phyloP scores from a whole-genome alignment of 2,888 invertebrate species.

The Cryptocephalus primarius region DNA sequence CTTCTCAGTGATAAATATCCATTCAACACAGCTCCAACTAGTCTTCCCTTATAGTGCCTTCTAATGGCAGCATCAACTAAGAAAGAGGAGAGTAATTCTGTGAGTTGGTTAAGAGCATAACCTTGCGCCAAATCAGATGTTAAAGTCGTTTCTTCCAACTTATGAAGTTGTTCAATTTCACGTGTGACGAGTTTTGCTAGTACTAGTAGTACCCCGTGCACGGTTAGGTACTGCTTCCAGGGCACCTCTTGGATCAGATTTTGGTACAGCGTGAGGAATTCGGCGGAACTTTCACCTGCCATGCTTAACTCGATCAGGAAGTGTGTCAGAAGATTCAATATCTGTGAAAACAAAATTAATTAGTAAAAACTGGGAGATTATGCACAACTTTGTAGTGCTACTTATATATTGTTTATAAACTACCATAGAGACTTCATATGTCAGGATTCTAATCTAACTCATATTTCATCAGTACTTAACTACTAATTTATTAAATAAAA shows the following conservation, averaged over 20 bases:
- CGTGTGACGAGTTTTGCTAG: constrained; percentile 77
- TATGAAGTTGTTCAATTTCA: constrained; percentile 81
- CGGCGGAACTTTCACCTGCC: constrained; percentile 86
- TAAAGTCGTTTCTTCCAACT: constrained; percentile 82
- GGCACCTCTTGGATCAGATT: constrained; percentile 74
- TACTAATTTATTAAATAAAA: too few relatives aligned
- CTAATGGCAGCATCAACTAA: constrained; percentile 79
- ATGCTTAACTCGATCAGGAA: constrained; percentile 77
- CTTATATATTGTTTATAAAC: too few relatives aligned
- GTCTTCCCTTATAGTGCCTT: constrained; percentile 76
- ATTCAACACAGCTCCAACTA: constrained; percentile 79
- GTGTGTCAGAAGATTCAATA: constrained; percentile 77
- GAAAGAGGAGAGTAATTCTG: constrained; percentile 79
- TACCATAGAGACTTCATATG: too few relatives aligned
- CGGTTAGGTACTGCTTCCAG: constrained; percentile 88
- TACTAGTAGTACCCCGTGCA: constrained; percentile 64
- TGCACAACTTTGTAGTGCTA: too few relatives aligned
- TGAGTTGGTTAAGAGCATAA: constrained; percentile 76
- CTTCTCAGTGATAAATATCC: constrained; percentile 86
- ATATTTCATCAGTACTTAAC: too few relatives aligned
- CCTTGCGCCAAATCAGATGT: constrained; percentile 91
- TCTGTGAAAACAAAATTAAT: constrained; percentile 24
- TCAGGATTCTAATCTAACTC: too few relatives aligned
- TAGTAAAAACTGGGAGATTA: not conserved
- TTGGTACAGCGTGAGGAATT: constrained; percentile 81